Conservation (phyloP, 2,888 invertebrate genomes). For the Tanytarsus gracilentus region DNA sequence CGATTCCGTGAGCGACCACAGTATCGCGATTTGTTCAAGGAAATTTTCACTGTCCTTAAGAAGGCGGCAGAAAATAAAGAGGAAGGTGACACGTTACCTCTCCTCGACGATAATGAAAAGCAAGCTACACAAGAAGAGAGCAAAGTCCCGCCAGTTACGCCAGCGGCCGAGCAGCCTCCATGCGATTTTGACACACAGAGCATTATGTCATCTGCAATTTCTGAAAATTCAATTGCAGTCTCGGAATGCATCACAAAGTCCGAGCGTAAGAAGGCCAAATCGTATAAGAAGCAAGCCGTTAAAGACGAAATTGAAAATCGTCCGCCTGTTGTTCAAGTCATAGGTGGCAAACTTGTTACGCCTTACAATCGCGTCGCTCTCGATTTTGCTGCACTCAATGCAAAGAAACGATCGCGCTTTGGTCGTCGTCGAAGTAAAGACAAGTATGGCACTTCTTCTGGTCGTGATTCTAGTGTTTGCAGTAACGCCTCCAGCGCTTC, state of each 20-base stretch:
- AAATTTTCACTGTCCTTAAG: constrained; percentile 74
- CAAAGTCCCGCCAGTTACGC: constrained; percentile 60
- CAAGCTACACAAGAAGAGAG: constrained; percentile 34
- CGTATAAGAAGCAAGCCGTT: constrained; percentile 39
- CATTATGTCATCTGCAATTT: constrained; percentile 64
- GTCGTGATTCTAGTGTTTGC: constrained; percentile 21
- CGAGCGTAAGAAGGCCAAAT: constrained; percentile 47
- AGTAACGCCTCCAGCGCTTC: constrained; percentile 11
- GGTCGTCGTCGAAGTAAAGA: constrained; percentile 51
- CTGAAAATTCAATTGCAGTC: constrained; percentile 61
- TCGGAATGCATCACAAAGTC: constrained; percentile 55
- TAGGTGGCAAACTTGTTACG: constrained; percentile 43
- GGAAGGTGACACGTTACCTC: constrained; percentile 64
- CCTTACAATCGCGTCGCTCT: constrained; percentile 63
- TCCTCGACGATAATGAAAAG: constrained; percentile 54
- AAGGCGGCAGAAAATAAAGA: constrained; percentile 76
- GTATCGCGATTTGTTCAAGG: constrained; percentile 69
- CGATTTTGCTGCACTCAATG: constrained; percentile 61
- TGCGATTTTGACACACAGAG: constrained; percentile 59
- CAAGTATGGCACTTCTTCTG: constrained; percentile 13
- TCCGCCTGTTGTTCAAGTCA: constrained; percentile 32
- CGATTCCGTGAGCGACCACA: constrained; percentile 75
- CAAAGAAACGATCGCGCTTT: constrained; percentile 56
- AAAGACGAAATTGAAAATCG: constrained; percentile 41
- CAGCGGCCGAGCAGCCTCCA: constrained; percentile 56